Evolutionary conservation across 2,113 vertebrate genomes (phyloP).

Genomic region (Grantiella picta): DNA sequence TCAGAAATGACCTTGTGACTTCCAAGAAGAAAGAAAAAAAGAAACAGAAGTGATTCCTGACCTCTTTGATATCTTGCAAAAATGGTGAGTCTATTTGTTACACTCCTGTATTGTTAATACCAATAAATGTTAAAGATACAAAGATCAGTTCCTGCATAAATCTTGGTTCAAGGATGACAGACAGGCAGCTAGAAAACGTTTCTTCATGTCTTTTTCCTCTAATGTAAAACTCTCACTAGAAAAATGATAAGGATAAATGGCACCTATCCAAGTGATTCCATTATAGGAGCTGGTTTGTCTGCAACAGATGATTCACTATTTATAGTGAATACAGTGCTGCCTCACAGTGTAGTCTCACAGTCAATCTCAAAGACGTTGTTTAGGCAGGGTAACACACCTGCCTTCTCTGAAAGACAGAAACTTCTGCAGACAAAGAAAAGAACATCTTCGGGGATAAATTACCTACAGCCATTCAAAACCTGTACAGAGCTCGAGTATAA

Average conservation of each 20-base stretch:
- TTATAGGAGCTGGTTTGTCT: conserved; percentile 33
- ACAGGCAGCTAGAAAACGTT: conserved; percentile 15
- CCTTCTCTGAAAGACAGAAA: background rate
- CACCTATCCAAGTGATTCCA: conserved; percentile 49
- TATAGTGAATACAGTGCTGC: conserved; percentile 46
- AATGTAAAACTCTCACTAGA: conserved; percentile 35
- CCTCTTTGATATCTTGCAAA: background rate
- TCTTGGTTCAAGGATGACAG: conserved; percentile 27
- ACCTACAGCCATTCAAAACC: background rate
- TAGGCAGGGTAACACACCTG: conserved; percentile 22
- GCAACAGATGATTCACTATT: conserved; percentile 54
- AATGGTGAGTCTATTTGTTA: background rate
- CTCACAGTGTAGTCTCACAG: conserved; percentile 29
- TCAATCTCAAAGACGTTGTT: conserved; percentile 40
- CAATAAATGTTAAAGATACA: conserved; percentile 44
- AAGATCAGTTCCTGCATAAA: conserved; percentile 43
- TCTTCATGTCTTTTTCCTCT: background rate
- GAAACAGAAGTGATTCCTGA: background rate
- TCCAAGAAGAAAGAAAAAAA: background rate
- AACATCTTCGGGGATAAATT: background rate
- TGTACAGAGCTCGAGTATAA: background rate
- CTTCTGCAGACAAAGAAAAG: background rate
- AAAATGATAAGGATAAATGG: conserved; percentile 63
- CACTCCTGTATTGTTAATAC: background rate
- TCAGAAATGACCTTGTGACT: background rate